Percentiles rank a stretch among this genome's conserved stretches.
phyloP scores from a whole-genome alignment of 2,888 invertebrate species.

The Opisthograptis luteolata region DNA sequence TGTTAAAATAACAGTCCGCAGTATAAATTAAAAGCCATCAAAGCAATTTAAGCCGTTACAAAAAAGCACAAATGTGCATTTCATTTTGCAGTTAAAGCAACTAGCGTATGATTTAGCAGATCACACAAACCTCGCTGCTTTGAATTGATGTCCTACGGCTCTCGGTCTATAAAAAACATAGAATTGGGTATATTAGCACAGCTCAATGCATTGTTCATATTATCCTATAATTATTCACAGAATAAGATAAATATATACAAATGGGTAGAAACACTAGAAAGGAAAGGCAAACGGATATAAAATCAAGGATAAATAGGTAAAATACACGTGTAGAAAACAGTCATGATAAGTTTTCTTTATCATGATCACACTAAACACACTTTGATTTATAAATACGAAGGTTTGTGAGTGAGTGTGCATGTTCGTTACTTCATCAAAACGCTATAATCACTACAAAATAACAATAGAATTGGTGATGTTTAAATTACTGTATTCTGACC shows the following conservation, averaged over 20 bases:
- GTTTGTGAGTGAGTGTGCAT: too few relatives aligned
- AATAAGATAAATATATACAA: slow-evolving; percentile 8
- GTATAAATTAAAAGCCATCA: background rate
- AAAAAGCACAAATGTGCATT: too few relatives aligned
- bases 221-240: slow-evolving; percentile 23
- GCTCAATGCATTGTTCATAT: slow-evolving; percentile 8
- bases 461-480: too few relatives aligned
- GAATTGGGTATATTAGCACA: slow-evolving; percentile 50
- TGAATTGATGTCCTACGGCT: slow-evolving; percentile 73
- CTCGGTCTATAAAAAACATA: slow-evolving; percentile 60
- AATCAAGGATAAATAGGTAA: background rate
- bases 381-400: too few relatives aligned
- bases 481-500: too few relatives aligned
- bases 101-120: background rate
- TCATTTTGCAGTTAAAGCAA: too few relatives aligned
- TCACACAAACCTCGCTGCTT: slow-evolving; percentile 62
- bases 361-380: too few relatives aligned
- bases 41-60: background rate
- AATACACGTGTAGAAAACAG: background rate
- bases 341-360: too few relatives aligned
- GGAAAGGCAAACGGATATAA: background rate
- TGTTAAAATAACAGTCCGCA: background rate
- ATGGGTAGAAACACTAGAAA: slow-evolving; percentile 1
- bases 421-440: too few relatives aligned
- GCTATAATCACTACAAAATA: too few relatives aligned